Evolutionary conservation across 2,113 vertebrate species (phyloP), one percentile per base, ranked within the genome.

Genomic region (Galbula dea): DNA sequence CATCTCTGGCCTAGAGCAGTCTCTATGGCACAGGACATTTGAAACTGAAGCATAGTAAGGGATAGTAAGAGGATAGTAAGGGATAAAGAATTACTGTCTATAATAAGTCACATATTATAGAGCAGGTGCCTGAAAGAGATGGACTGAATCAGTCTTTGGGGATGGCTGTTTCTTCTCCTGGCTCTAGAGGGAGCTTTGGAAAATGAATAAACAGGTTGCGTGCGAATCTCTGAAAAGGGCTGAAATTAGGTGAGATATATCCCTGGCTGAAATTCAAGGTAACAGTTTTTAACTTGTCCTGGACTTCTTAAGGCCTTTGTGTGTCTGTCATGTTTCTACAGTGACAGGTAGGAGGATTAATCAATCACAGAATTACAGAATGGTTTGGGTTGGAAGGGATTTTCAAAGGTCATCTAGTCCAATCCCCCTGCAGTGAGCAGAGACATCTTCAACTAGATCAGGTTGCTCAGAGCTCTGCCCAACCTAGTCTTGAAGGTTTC

Each of bases 71-170:
- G n/a, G n/a, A n/a, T n/a, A n/a, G n/a, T n/a, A n/a, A n/a, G n/a
- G n/a, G n/a, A 69, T 87, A 24, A 62, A 59, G 14, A 94, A 89
- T 21, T 86, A 10, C 16, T 69, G 8, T 46, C 54, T n/a, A 1
- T 27, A 67, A 22, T 43, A 43, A 22, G 8, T 55, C 54, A 68
- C 0, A 0, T 49, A 22, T 17, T 43, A 19, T 0, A 69, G n/a
- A 81, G n/a, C 21, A 48, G 14, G 10, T 30, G 23, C 27, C 32
- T 58, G 55, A 15, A 74, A 67, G 10, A 20, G 45, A 10, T 12
- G 39, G 15, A 46, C n/a, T 21, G 23, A 61, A 48, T 0, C 5
- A 48, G 36, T 6, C 55, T 71, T 54, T 83, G 34, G 8, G 27
- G 16, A 10, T 20, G 41, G 24, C 8, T 52, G 3, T 55, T 65